Base-by-base conservation (phyloP, 2,888 invertebrate genomes). In the Malthinus flaveolus region DNA sequence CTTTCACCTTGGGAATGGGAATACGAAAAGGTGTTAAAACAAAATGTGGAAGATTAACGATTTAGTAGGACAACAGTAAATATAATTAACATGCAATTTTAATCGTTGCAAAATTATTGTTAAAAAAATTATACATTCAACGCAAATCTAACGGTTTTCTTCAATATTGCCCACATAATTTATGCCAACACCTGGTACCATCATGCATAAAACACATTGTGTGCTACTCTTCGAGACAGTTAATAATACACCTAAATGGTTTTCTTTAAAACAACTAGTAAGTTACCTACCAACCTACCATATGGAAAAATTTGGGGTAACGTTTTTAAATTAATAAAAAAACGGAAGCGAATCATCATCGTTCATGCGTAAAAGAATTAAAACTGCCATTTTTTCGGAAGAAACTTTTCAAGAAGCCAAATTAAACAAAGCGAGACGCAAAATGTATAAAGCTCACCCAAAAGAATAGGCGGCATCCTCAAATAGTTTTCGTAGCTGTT, bases 401-500 rank as follows among this genome's bases (percentile, higher is more conserved):
- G 13, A 34, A 37, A 3, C 8, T 36, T 11, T 12, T 9, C 7
- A 13, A 39, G 8, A 37, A 32, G 36, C 50, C 35, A 12, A 35
- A 35, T 42, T 23, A 12, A 11, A 6, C 33, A 11, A 56, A 8
- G n/a, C 45, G 37, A 57, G 34, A 42, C 31, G 35, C 49, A 37
- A 50, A 51, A 39, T 23, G 34, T 39, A 39, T 39, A 50, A 61
- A 61, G 69, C 76, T 76, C 76, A 76, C 76, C 76, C 75, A 64
- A 73, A 63, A 66, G 73, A 81, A 69, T 84, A 83, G 73, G 87
- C 85, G 74, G 85, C 82, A 68, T 87, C 90, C 86, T 87, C 90
- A 83, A 88, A 90, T 80, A 89, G 85, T 79, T 87, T 85, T 81
- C 87, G 85, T 79, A 89, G 82, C 80, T 87, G 88, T 75, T 88